A percentile compares a stretch with the other conserved stretches of the same genome.
phyloP scores from a whole-genome alignment of 2,797 vertebrate genomes.

The Mus minutoides region DNA sequence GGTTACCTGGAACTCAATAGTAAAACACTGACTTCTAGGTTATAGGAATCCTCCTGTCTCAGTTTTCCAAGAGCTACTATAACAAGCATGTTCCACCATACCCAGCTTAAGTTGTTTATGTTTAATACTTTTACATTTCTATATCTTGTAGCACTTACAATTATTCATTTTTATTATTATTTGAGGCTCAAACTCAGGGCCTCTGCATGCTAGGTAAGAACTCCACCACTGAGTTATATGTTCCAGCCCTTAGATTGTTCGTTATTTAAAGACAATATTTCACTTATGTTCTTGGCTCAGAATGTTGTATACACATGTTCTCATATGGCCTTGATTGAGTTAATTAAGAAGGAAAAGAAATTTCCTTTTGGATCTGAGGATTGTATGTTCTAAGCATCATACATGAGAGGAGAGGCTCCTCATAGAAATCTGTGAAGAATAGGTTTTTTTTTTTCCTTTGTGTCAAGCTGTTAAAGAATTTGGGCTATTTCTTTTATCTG shows the following conservation, averaged over 20 bases:
- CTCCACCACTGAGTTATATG: background rate
- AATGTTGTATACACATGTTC: background rate
- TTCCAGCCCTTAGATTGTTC: background rate
- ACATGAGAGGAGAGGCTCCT: background rate
- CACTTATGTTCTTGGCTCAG: slow-evolving; percentile 27
- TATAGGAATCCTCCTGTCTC: background rate
- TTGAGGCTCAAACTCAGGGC: background rate
- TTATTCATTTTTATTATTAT: background rate
- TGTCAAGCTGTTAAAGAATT: slow-evolving; percentile 20
- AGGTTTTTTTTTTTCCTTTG: slow-evolving; percentile 36
- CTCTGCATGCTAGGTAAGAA: background rate
- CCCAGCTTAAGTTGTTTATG: background rate
- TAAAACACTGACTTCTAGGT: background rate
- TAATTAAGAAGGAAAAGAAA: slow-evolving; percentile 37
- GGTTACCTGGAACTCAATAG: background rate
- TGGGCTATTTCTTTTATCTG: slow-evolving; percentile 29
- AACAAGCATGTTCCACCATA: background rate
- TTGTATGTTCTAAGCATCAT: background rate
- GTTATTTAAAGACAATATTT: slow-evolving; percentile 31
- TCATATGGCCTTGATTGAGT: background rate
- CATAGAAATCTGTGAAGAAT: slow-evolving; percentile 23
- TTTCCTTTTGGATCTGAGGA: background rate
- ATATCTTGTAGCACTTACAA: background rate
- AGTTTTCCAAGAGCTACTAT: background rate
- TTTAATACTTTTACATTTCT: slow-evolving; percentile 51